Evolutionary conservation across 2,797 vertebrate genomes (phyloP), one percentile per base, ranked within the genome.

Genomic region (Coracias cyanogaster): DNA sequence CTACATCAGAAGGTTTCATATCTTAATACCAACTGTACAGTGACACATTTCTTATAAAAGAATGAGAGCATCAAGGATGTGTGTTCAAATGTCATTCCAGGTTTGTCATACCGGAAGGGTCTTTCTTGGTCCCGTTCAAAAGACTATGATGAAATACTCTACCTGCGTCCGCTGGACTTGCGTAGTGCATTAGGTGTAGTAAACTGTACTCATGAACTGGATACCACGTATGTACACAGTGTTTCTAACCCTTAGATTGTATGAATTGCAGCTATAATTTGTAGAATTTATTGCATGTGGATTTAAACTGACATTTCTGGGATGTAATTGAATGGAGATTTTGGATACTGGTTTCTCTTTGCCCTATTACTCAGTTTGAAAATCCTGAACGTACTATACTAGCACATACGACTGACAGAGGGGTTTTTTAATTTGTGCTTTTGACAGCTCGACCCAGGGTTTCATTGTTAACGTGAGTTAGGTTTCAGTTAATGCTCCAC

Each of bases 101-200:
- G 99, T 95, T 98, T 99, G 95, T 99, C 99, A 0, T 99, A 99
- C 97, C 98, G 99, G 51, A 99, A 99, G 97, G 99, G 99, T 55
- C 97, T 99, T 37, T 96, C 97, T 2, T 99, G 99, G 99, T 98
- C 95, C 89, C 98, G 98, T 81, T 98, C 98, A 1, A 96, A 98
- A 33, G 97, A 98, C 55, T 98, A 94, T 29, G 98, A 98, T 69
- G 97, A 98, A 72, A 96, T 98, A 5, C 98, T 99, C 72, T 98
- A 97, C 79, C 98, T 99, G 73, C 98, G 74, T 60, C 99, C 99
- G 0, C 95, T 99, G 88, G 99, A 99, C 95, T 96, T 99, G 96
- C 94, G 26, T 26, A 98, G 95, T 0, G 98, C 98, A 1, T 70
- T 99, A 22, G 96, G 98, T 39, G 90, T 97, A 13, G 96, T 98